Base-by-base conservation (phyloP, 2,113 vertebrate genomes). In the Machaerirhynchus nigripectus region DNA sequence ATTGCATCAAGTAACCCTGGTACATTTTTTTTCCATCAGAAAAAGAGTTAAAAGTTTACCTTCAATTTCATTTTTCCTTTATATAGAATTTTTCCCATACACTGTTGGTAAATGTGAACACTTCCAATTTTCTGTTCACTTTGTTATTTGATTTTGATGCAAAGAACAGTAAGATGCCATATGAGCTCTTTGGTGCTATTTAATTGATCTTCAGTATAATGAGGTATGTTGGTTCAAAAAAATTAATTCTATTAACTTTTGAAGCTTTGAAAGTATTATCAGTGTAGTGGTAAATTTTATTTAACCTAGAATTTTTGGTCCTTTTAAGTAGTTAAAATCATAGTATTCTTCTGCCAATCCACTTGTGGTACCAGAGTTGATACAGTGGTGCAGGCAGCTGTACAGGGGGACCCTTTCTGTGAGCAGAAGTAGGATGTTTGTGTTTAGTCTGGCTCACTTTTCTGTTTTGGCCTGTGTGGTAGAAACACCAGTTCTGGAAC, bases 241-340 rank as follows among this genome's bases (percentile, higher is more conserved):
- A 46, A 23, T 0, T 26, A n/a, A 11, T 16, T 9, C 4, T 23
- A 0, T 46, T 52, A 70, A 42, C 22, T 60, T 81, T 6, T 47
- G 39, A 35, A 50, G 23, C 7, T 67, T 75, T 71, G 56, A 23
- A 61, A 82, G 35, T 39, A 9, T 35, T n/a, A 30, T 20, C 8
- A 28, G 10, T 24, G 9, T 44, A 75, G 26, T 8, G 70, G 8
- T 27, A 42, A 37, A 27, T n/a, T 57, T 53, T 39, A 33, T 30
- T 30, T 79, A 57, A 35, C 8, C 14, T 55, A 35, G 22, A 87
- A 49, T 39, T 59, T 59, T 46, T 70, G n/a, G 15, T n/a, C 10
- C 13, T 67, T 67, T 42, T 8, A 57, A n/a, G 7, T n/a, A 16
- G 61, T 40, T 60, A 10, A 68, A 55, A 27, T 47, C 1, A 3